Percentiles rank a stretch among this genome's conserved stretches.
phyloP scores from a whole-genome alignment of 2,797 vertebrate species.

The Sternarchorhynchus goeldii region DNA sequence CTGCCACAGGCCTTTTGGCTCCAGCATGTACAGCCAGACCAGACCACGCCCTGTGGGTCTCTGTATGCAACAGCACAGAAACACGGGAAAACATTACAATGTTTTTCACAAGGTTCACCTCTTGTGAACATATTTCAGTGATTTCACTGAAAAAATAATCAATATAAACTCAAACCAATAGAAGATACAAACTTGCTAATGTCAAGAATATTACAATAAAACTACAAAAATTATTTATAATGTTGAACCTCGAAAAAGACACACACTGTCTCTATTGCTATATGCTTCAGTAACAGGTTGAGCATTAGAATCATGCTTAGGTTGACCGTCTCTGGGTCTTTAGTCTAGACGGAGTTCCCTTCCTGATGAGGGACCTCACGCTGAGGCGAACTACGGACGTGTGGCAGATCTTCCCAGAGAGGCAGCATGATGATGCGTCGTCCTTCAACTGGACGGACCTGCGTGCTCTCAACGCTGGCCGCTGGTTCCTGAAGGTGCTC shows the following conservation, averaged over 20 bases:
- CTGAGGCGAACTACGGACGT: conserved; percentile 90
- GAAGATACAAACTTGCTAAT: no score
- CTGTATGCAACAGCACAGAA: not conserved
- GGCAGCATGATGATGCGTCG: conserved; percentile 74
- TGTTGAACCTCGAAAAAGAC: no score
- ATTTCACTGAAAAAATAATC: not conserved
- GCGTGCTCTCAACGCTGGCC: conserved; percentile 85
- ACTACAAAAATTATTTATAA: no score
- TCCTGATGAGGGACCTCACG: conserved; percentile 88
- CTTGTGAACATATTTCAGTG: not conserved
- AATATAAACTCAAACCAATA: not conserved
- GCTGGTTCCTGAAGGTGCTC: conserved; percentile 89
- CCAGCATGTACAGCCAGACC: not conserved
- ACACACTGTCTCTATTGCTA: no score
- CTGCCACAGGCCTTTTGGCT: conserved; percentile 36
- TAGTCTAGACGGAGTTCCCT: conserved; percentile 91
- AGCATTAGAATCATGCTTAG: conserved; percentile 9
- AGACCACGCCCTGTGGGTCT: not conserved
- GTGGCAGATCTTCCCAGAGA: conserved; percentile 79
- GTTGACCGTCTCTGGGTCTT: not conserved
- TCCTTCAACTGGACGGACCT: conserved; percentile 94
- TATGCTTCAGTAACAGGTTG: not conserved
- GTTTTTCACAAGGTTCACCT: not conserved
- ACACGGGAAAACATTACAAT: not conserved
- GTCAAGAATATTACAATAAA: no score